Conservation (phyloP, 2,888 invertebrate genomes). For the Sinodicranocentrus sp. region DNA sequence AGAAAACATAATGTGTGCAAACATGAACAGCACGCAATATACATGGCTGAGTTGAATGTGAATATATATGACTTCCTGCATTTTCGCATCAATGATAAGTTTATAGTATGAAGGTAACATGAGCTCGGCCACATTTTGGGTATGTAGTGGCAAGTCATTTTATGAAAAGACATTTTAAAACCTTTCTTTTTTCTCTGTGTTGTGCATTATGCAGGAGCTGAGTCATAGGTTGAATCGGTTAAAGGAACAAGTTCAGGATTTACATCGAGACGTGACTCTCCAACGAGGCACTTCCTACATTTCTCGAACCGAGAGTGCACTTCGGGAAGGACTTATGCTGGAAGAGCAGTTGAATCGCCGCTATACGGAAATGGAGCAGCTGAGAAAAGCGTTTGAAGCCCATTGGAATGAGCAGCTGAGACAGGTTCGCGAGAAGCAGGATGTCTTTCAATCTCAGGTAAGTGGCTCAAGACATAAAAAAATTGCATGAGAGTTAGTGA, state of each 20-base stretch:
- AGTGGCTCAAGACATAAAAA: slow-evolving; percentile 54
- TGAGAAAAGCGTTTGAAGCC: slow-evolving; percentile 82
- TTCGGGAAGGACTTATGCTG: slow-evolving; percentile 82
- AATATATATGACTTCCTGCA: not conserved
- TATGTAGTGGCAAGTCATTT: too few species aligned
- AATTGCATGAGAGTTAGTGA: not conserved
- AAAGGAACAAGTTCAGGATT: slow-evolving; percentile 84
- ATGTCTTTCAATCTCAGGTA: slow-evolving; percentile 83
- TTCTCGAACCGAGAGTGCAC: slow-evolving; percentile 79
- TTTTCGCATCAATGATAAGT: too few species aligned
- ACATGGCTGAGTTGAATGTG: not conserved
- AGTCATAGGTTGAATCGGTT: slow-evolving; percentile 83
- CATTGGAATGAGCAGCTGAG: slow-evolving; percentile 87
- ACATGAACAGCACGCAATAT: not conserved
- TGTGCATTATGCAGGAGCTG: slow-evolving; percentile 80
- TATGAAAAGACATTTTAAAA: slow-evolving; percentile 10
- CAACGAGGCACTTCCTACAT: slow-evolving; percentile 80
- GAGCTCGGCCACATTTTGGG: too few species aligned
- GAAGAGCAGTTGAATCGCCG: slow-evolving; percentile 83
- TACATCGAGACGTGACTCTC: slow-evolving; percentile 85
- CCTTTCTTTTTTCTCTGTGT: slow-evolving; percentile 37
- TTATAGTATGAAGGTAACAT: too few species aligned
- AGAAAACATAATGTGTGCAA: slow-evolving; percentile 19
- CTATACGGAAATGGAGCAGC: slow-evolving; percentile 82
- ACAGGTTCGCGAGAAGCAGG: slow-evolving; percentile 85